Percentiles rank a stretch among this genome's conserved stretches.
phyloP scores from a whole-genome alignment of 2,113 vertebrate genomes.

The Phoenicopterus ruber region DNA sequence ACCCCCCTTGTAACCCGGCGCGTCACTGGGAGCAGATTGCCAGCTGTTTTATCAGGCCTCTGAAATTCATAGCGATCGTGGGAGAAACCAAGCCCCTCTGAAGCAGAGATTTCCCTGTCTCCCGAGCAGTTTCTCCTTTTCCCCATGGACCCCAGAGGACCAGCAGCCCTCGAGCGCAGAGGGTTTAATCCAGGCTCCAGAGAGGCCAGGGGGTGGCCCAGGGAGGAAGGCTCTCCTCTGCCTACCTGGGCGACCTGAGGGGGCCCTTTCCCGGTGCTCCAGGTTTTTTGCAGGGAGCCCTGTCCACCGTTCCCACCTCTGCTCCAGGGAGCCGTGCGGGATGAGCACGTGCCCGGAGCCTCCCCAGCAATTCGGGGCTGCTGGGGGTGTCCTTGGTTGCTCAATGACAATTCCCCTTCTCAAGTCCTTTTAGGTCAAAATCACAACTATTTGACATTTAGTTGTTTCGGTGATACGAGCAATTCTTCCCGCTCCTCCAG shows the following conservation, averaged over 20 bases:
- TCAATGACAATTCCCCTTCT: neutral
- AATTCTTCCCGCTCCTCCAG: neutral
- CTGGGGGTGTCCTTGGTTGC: neutral
- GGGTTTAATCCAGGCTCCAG: neutral
- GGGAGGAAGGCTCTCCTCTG: neutral
- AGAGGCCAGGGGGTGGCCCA: neutral
- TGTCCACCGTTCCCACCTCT: neutral
- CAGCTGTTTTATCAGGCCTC: neutral
- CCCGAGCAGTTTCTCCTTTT: neutral
- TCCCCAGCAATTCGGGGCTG: neutral
- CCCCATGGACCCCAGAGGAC: neutral
- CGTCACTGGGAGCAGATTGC: neutral
- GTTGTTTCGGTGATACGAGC: neutral
- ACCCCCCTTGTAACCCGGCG: neutral
- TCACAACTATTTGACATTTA: neutral
- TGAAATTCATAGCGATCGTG: neutral
- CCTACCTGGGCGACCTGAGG: too few relatives aligned
- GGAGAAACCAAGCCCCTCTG: neutral
- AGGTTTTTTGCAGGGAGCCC: neutral
- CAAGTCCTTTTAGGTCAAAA: neutral
- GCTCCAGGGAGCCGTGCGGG: rapidly evolving
- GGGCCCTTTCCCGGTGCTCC: neutral
- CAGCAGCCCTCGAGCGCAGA: neutral
- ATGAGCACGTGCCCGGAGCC: rapidly evolving
- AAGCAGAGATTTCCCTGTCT: neutral